These are phyloP conservation scores for Drosophila helvetica DNA, from an alignment of 2,888 invertebrate species.

Conservation along the genomic window DNA sequence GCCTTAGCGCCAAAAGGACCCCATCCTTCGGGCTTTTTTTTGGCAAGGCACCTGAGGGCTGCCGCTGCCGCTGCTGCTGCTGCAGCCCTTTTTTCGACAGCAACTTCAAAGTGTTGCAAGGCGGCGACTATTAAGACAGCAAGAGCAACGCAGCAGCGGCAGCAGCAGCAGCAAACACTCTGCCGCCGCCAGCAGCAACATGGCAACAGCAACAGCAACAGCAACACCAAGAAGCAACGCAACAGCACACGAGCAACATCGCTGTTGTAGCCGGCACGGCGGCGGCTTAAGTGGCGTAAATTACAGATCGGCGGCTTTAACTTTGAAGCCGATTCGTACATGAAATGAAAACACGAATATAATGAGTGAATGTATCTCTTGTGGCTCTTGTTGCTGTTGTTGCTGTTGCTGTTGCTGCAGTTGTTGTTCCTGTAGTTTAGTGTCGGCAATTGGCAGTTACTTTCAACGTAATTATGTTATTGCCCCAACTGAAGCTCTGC, in stretches of 20 bases:
- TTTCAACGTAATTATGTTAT: slow-evolving; percentile 73
- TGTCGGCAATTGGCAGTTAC: slow-evolving; percentile 74
- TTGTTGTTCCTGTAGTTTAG: slow-evolving; percentile 50
- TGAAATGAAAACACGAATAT: slow-evolving; percentile 75
- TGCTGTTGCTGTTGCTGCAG: slow-evolving; percentile 55
- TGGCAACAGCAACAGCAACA: slow-evolving; percentile 38
- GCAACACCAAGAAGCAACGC: slow-evolving; percentile 42
- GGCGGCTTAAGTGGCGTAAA: slow-evolving; percentile 83
- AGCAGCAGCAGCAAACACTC: slow-evolving; percentile 51
- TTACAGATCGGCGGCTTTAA: slow-evolving; percentile 84
- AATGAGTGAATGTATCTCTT: slow-evolving; percentile 43
- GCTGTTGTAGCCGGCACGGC: slow-evolving; percentile 82
- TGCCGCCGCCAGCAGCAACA: slow-evolving; percentile 43
- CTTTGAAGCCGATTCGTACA: slow-evolving; percentile 84
- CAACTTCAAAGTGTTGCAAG: slow-evolving; percentile 63
- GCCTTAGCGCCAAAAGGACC: slow-evolving; percentile 5
- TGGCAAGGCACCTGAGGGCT: slow-evolving; percentile 7
- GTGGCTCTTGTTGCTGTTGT: slow-evolving; percentile 50
- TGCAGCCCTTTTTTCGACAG: slow-evolving; percentile 47
- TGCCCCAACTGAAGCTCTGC: slow-evolving; percentile 60
- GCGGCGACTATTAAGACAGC: slow-evolving; percentile 69
- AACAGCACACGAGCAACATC: slow-evolving; percentile 82
- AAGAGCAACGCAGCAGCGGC: slow-evolving; percentile 53
- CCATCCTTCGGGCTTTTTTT: neutral
- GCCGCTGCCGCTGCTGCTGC: slow-evolving; percentile 24